Evolutionary conservation across 2,797 vertebrate genomes (phyloP).

Genomic region (Mormyrus proboscirostris): DNA sequence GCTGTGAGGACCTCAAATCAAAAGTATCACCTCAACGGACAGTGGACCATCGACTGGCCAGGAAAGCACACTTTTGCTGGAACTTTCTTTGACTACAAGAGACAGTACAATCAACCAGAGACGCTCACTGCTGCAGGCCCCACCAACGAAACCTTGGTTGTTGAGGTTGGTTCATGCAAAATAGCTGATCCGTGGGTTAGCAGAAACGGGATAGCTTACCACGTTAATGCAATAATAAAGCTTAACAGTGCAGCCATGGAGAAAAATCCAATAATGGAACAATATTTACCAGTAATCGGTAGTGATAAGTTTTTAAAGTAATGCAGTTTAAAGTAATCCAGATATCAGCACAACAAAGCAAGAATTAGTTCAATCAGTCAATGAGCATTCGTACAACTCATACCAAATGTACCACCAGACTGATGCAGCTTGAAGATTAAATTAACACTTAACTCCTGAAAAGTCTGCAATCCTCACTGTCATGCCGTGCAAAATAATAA

Average conservation of each 20-base stretch:
- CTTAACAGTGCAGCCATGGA: not conserved
- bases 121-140: conserved; percentile 69
- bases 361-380: not conserved
- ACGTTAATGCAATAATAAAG: not conserved
- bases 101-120: conserved; percentile 73
- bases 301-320: not conserved
- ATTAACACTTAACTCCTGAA: not conserved
- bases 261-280: not conserved
- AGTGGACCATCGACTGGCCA: conserved; percentile 80
- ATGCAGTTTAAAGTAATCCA: not conserved
- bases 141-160: conserved; percentile 74
- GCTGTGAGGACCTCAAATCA: conserved; percentile 64
- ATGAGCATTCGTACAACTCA: not conserved
- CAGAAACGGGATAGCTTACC: not conserved
- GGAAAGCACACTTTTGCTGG: conserved; percentile 74
- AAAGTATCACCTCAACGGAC: conserved; percentile 76
- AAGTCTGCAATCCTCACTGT: not conserved
- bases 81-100: conserved; percentile 73
- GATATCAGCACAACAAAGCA: not conserved
- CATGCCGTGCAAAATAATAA: not conserved
- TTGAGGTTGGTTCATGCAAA: conserved; percentile 62
- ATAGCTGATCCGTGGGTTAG: not conserved
- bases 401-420: not conserved
- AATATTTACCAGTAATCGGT: not conserved
- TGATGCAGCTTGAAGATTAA: not conserved